Evolutionary conservation across 2,113 vertebrate genomes (phyloP).

Genomic region (Falco punctatus): DNA sequence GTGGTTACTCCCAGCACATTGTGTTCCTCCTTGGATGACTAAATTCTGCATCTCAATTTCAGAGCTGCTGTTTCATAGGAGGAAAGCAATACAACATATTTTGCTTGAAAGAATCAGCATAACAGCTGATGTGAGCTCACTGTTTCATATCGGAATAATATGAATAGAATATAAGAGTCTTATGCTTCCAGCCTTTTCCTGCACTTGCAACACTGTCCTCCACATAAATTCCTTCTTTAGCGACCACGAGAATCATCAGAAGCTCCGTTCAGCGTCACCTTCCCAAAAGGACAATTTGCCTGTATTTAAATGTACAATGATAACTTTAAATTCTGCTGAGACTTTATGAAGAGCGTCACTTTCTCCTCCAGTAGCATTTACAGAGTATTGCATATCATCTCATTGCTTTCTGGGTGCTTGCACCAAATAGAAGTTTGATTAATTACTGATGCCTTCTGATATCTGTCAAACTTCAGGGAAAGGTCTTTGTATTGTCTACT

Average conservation of each 20-base stretch:
- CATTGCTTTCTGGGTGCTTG: background rate
- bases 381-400: background rate
- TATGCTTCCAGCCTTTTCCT: background rate
- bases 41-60: background rate
- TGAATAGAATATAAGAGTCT: background rate
- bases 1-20: background rate
- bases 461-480: background rate
- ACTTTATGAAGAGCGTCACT: background rate
- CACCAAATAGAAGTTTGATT: background rate
- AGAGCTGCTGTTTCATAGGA: background rate
- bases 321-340: background rate
- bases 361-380: background rate
- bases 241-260: background rate
- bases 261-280: background rate
- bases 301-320: background rate
- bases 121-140: background rate
- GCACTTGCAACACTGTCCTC: background rate
- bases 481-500: background rate
- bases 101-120: background rate
- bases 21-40: background rate
- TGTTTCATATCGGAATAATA: background rate
- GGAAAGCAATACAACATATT: background rate
- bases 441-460: background rate
- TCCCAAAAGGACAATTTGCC: background rate
- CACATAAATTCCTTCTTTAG: background rate